A percentile compares a stretch with the other conserved stretches of the same genome.
Conservation (phyloP, 2,888 invertebrate genomes). For the Chromoteleia sp. region DNA sequence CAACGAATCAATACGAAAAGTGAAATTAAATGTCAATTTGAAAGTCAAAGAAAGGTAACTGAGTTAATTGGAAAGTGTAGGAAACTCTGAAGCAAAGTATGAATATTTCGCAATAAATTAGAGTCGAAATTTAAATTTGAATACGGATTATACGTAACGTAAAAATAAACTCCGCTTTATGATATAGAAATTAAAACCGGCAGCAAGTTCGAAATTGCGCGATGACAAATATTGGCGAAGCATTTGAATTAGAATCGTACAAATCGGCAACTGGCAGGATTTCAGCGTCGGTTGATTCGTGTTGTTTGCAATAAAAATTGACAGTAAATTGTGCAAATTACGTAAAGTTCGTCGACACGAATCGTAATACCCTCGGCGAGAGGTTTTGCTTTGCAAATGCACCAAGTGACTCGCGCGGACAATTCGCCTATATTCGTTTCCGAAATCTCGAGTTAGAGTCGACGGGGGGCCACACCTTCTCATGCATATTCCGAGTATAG, state of each 20-base stretch:
- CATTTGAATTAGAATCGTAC: conserved; percentile 35
- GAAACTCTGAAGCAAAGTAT: too few relatives aligned
- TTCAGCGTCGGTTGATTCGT: conserved; percentile 26
- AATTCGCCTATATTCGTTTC: conserved; percentile 79
- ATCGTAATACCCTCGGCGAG: conserved; percentile 40
- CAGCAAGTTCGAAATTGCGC: too few relatives aligned
- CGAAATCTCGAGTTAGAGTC: conserved; percentile 78
- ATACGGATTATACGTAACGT: too few relatives aligned
- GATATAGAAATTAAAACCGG: too few relatives aligned
- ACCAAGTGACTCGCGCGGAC: conserved; percentile 74
- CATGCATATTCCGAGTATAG: conserved; percentile 80
- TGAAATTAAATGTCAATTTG: too few relatives aligned
- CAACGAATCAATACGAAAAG: too few relatives aligned
- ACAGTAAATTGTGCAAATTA: conserved; percentile 57
- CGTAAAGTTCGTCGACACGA: conserved; percentile 63
- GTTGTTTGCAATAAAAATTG: conserved; percentile 50
- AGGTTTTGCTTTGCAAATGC: conserved; percentile 81
- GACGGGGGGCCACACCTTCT: conserved; percentile 79
- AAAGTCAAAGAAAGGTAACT: too few relatives aligned
- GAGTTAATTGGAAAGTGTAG: too few relatives aligned
- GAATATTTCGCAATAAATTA: too few relatives aligned
- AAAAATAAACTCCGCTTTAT: too few relatives aligned
- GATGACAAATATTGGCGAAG: background rate
- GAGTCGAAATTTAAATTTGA: too few relatives aligned
- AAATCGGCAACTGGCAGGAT: conserved; percentile 4